Evolutionary conservation across 2,888 invertebrate species (phyloP).

Genomic region (Schizotus pectinicornis): DNA sequence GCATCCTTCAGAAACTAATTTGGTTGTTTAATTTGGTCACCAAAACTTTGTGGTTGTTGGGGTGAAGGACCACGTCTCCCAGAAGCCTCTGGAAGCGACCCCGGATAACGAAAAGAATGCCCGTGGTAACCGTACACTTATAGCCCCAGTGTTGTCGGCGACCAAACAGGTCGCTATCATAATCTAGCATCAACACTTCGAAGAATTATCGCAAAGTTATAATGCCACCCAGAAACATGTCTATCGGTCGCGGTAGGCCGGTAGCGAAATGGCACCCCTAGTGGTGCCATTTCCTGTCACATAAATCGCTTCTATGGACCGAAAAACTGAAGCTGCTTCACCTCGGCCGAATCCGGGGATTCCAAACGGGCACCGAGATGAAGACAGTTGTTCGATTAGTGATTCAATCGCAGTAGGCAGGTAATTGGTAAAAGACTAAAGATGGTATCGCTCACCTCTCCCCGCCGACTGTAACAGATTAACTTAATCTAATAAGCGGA

Average conservation of each 20-base stretch:
- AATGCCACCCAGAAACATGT: not conserved
- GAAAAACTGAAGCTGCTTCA: no score
- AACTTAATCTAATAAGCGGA: constrained; percentile 53
- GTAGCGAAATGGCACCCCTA: no score
- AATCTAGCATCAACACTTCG: constrained; percentile 8
- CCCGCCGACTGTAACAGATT: constrained; percentile 50
- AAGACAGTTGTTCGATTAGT: constrained; percentile 33
- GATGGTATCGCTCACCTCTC: constrained; percentile 44
- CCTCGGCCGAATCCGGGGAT: not conserved
- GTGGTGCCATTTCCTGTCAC: no score
- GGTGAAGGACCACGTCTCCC: no score
- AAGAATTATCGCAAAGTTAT: not conserved
- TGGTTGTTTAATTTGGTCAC: no score
- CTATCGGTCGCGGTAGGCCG: no score
- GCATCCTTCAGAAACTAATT: no score
- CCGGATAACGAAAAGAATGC: no score
- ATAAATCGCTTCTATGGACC: no score
- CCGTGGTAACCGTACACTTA: not conserved
- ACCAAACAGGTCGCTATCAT: not conserved
- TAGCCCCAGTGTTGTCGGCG: not conserved
- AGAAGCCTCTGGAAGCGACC: no score
- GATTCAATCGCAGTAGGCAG: constrained; percentile 47
- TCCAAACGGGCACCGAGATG: constrained; percentile 22
- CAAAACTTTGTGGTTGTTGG: no score
- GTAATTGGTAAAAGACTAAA: constrained; percentile 50